Evolutionary conservation across 2,888 invertebrate species (phyloP).

Genomic region (Phytoseiulus persimilis): DNA sequence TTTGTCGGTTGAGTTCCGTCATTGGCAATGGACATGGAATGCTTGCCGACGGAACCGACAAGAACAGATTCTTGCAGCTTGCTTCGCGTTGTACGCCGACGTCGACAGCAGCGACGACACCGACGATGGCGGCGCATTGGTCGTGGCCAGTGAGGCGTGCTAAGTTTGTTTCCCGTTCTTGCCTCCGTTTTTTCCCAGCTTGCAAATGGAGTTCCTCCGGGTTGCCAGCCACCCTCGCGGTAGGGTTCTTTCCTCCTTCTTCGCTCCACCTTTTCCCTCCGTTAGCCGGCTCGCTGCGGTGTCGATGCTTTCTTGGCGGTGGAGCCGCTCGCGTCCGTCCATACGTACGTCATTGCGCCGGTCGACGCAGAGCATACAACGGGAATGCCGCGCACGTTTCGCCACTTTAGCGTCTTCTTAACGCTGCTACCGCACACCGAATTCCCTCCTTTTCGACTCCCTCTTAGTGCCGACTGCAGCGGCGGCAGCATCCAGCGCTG

Average conservation of each 20-base stretch:
- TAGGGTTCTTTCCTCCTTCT: neutral
- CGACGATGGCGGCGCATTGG: neutral
- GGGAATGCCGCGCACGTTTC: constrained; percentile 34
- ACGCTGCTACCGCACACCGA: neutral
- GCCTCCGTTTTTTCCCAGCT: neutral
- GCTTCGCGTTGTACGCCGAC: neutral
- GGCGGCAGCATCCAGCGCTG: neutral
- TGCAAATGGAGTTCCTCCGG: neutral
- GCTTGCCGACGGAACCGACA: neutral
- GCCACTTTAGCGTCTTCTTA: constrained; percentile 30
- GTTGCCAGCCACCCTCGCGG: neutral
- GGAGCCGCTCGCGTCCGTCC: neutral
- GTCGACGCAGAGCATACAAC: neutral
- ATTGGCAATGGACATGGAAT: neutral
- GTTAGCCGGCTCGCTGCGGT: neutral
- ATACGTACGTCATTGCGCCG: neutral
- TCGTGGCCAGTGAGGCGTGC: neutral
- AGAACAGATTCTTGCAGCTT: neutral
- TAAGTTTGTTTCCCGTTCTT: neutral
- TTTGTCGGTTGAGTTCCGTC: neutral
- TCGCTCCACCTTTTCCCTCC: neutral
- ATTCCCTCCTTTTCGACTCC: neutral
- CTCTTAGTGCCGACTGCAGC: neutral
- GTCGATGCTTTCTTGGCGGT: neutral
- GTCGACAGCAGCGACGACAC: neutral